Evolutionary conservation across 1,140 invertebrate species (phyloP), one percentile per base, ranked within the genome.

Genomic region (Ceratosolen solmsi): DNA sequence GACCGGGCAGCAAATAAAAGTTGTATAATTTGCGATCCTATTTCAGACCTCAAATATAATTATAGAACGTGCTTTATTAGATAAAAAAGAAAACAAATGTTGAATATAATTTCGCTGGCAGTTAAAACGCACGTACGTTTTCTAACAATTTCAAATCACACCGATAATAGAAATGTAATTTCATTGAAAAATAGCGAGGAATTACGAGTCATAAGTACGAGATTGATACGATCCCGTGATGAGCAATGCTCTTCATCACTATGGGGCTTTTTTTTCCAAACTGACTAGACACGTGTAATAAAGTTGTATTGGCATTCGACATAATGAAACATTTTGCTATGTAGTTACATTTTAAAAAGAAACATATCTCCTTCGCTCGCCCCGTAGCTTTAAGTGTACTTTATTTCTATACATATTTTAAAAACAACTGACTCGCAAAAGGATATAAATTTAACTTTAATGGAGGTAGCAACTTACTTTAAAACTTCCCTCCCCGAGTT

Each of bases 381-480:
- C 80, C 5, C 33, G 51, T 33, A 51, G 51, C 49, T 20, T 60
- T 74, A 60, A 80, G 68, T 80, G 80, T 75, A 76, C 73, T 81
- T 81, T 76, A 81, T 81, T 81, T 70, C 58, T 70, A 76, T 81
- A 77, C 80, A 77, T 82, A 82, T 82, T 82, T 82, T 77, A 77
- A 82, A 82, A 77, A 72, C 54, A 60, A 68, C 65, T 71, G 74
- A 76, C 63, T 77, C 38, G 80, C 63, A 73, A 78, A 82, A 78
- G 75, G 75, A 65, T 82, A 78, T 82, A 82, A 82, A 82, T 82
- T 82, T 60, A 65, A 82, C 54, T 82, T 78, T 77, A 77, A 82
- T 78, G 68, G 80, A 78, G 38, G 65, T 41, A 78, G 54, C 33
- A 77, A 72, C 68, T 82, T 82, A 78, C 80, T 78, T 82, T 78